Percentiles rank a stretch among this genome's conserved stretches.
These are phyloP conservation scores for Origma solitaria DNA, from an alignment of 2,113 vertebrate genomes.

Conservation along the genomic window DNA sequence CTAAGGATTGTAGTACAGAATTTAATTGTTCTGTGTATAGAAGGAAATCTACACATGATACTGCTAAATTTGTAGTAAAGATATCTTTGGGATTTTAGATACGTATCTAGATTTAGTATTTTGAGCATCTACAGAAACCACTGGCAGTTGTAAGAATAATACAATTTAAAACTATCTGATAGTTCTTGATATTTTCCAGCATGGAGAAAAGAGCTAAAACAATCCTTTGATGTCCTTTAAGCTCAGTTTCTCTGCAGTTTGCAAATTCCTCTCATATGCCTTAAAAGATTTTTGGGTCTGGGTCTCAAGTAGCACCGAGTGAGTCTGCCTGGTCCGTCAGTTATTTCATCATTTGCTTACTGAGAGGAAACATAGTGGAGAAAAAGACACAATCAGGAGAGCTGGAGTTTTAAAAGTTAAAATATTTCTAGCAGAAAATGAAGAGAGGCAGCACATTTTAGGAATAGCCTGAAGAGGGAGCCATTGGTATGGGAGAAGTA, in stretches of 20 bases:
- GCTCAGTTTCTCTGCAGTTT: neutral
- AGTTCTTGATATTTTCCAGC: neutral
- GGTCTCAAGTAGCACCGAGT: neutral
- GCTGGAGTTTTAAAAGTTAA: neutral
- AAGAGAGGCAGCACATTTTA: neutral
- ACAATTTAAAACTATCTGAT: neutral
- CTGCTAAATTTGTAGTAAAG: neutral
- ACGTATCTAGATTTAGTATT: neutral
- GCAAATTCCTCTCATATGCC: neutral
- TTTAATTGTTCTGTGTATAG: neutral
- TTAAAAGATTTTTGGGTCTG: neutral
- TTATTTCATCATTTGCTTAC: neutral
- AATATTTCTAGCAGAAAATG: neutral
- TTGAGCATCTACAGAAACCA: neutral
- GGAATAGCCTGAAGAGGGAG: conserved; percentile 44
- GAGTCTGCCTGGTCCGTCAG: neutral
- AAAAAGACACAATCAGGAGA: rapidly evolving
- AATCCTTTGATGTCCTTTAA: neutral
- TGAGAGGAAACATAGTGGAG: neutral
- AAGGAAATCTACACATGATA: neutral
- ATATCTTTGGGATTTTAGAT: neutral
- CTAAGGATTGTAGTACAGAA: neutral
- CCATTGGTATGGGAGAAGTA: neutral
- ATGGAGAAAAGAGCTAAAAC: neutral
- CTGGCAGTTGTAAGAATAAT: neutral